Conservation (phyloP, 2,888 invertebrate genomes). For the Caenorhabditis plicata region DNA sequence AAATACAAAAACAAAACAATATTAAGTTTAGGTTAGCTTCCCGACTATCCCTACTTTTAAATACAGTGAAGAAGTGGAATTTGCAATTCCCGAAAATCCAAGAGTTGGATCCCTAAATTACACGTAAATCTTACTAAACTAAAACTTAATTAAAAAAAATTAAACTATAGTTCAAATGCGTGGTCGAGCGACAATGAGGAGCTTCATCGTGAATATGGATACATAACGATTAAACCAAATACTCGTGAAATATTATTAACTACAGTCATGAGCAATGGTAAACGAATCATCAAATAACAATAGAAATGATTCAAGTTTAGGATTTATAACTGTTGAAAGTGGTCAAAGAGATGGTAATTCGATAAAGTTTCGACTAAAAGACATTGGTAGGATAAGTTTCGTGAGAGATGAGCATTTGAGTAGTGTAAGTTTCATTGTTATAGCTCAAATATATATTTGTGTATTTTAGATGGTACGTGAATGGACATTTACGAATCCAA, state of each 20-base stretch:
- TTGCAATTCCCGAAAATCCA: slow-evolving; percentile 22
- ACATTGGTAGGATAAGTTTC: slow-evolving; percentile 33
- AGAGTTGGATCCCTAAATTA: slow-evolving; percentile 23
- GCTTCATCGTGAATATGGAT: slow-evolving; percentile 25
- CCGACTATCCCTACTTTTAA: slow-evolving; percentile 36
- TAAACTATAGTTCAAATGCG: slow-evolving; percentile 10
- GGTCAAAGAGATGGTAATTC: slow-evolving; percentile 19
- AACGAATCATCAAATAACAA: background rate
- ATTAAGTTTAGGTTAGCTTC: no score
- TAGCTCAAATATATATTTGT: background rate
- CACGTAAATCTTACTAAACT: slow-evolving; percentile 7
- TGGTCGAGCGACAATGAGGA: slow-evolving; percentile 33
- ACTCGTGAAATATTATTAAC: slow-evolving; percentile 25
- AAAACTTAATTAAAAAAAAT: background rate
- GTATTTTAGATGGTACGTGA: slow-evolving; percentile 23
- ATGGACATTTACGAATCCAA: slow-evolving; percentile 14
- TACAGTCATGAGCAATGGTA: slow-evolving; percentile 32
- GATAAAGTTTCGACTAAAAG: slow-evolving; percentile 24
- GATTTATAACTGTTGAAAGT: slow-evolving; percentile 31
- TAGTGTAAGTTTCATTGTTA: slow-evolving; percentile 12
- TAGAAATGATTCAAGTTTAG: background rate
- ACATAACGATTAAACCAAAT: slow-evolving; percentile 28
- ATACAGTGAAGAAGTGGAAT: slow-evolving; percentile 29
- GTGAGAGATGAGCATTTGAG: slow-evolving; percentile 30
- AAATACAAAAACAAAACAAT: no score